These are phyloP conservation scores for Alitta virens DNA, from an alignment of 2,888 invertebrate genomes.

Conservation along the genomic window DNA sequence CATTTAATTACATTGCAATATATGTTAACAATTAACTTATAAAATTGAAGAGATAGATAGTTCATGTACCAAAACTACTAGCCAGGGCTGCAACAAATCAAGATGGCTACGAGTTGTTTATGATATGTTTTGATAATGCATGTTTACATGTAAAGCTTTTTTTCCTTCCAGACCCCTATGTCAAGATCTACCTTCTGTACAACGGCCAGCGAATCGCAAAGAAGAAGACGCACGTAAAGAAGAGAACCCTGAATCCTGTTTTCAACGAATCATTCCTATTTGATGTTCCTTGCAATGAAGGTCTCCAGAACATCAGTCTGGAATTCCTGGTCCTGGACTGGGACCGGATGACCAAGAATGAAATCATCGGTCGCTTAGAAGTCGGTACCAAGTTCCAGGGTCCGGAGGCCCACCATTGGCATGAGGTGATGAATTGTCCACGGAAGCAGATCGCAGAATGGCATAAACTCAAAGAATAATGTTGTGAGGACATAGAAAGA, in stretches of 20 bases:
- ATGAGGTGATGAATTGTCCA: slow-evolving; percentile 94
- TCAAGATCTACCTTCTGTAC: slow-evolving; percentile 94
- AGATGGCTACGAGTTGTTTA: no score
- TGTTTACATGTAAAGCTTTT: no score
- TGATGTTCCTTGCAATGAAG: slow-evolving; percentile 82
- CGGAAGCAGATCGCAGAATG: slow-evolving; percentile 98
- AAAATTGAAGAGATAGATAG: no score
- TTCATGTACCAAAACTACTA: no score
- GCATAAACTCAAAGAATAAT: slow-evolving; percentile 78
- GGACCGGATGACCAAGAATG: slow-evolving; percentile 98
- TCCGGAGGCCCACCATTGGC: slow-evolving; percentile 79
- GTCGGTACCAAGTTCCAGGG: slow-evolving; percentile 68
- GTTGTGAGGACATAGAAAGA: not conserved
- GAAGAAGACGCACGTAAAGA: slow-evolving; percentile 99
- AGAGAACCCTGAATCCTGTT: slow-evolving; percentile 93
- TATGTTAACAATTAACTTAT: no score
- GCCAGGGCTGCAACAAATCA: no score
- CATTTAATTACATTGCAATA: no score
- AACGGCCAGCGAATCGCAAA: slow-evolving; percentile 98
- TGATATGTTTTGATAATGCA: no score
- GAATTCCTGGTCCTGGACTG: slow-evolving; percentile 90
- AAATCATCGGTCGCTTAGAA: slow-evolving; percentile 94
- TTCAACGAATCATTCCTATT: slow-evolving; percentile 99
- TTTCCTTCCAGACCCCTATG: slow-evolving; percentile 76
- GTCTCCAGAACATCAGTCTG: slow-evolving; percentile 74